Conservation (phyloP, 2,113 vertebrate species). For the Jaculus jaculus region DNA sequence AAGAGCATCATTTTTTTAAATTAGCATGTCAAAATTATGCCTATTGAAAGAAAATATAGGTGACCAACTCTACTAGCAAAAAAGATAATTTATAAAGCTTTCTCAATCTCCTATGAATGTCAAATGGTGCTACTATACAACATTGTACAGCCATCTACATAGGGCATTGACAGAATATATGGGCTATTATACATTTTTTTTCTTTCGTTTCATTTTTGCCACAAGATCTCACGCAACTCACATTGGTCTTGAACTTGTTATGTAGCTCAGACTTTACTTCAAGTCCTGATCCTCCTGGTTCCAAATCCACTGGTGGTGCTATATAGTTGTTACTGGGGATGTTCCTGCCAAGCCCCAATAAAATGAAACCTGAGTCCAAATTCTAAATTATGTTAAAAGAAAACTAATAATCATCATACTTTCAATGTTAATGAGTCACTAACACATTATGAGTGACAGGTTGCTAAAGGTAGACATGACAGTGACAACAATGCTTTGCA, state of each 20-base stretch:
- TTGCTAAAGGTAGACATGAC: slow-evolving; percentile 62
- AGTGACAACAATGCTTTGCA: slow-evolving; percentile 47
- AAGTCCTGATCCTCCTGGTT: neutral
- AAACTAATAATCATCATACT: slow-evolving; percentile 47
- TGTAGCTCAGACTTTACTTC: neutral
- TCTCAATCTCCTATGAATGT: neutral
- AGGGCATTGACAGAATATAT: no score
- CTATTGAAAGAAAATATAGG: neutral
- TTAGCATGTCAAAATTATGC: neutral
- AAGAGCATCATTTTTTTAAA: neutral
- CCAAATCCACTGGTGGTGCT: no score
- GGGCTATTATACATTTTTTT: neutral
- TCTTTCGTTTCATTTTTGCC: neutral
- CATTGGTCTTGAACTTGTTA: neutral
- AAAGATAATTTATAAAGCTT: neutral
- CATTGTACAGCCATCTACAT: no score
- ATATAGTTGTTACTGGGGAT: no score
- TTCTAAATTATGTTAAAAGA: neutral
- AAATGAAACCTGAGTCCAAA: neutral
- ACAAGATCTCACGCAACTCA: neutral
- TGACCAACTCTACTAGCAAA: neutral
- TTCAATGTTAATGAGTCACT: slow-evolving; percentile 34
- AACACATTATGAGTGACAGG: slow-evolving; percentile 43
- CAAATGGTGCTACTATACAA: neutral
- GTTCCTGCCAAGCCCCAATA: neutral